These are phyloP conservation scores for Platichthys flesus DNA, from an alignment of 2,113 vertebrate genomes.

Conservation along the genomic window DNA sequence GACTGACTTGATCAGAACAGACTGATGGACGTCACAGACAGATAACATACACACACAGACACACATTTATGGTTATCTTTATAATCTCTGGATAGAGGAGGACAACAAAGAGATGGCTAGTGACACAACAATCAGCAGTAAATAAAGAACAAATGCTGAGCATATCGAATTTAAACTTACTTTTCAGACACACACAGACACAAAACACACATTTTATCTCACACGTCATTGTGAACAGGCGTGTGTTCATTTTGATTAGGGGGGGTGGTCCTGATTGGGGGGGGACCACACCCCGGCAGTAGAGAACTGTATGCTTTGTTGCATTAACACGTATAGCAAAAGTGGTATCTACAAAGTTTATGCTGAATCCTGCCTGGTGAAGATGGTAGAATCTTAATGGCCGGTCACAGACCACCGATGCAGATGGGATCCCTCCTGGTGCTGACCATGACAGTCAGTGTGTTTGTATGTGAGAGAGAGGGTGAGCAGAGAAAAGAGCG, in stretches of 20 bases:
- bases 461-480: no score
- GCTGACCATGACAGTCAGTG: no score
- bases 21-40: constrained; percentile 55
- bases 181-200: constrained; percentile 23
- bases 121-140: neutral
- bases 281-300: no score
- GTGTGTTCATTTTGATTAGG: neutral
- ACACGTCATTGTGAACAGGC: no score
- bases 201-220: neutral
- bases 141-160: constrained; percentile 8
- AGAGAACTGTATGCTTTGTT: no score
- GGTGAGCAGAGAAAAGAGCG: no score
- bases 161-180: constrained; percentile 9
- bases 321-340: no score
- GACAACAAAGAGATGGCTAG: neutral
- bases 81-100: neutral
- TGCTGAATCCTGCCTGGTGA: no score
- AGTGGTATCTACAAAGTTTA: no score
- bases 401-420: no score
- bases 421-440: no score
- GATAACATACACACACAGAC: constrained; percentile 25
- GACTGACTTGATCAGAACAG: constrained; percentile 63
- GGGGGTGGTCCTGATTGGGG: neutral
- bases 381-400: no score
- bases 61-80: constrained; percentile 40